A percentile compares a stretch with the other conserved stretches of the same genome.
Evolutionary conservation across 2,888 invertebrate genomes (phyloP).

Genomic region (Acrobasis consociella): DNA sequence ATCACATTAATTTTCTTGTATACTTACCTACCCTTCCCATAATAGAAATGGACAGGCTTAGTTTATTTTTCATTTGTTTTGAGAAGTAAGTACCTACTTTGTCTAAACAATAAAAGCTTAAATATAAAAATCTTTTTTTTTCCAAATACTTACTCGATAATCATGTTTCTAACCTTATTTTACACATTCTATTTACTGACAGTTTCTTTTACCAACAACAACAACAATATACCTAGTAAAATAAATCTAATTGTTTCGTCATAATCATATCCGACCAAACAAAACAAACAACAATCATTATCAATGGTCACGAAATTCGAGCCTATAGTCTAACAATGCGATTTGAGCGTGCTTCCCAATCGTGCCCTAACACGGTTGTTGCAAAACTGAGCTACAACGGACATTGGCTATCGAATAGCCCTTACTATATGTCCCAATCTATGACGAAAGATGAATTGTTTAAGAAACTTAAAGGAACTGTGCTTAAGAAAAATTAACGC

Average conservation of each 20-base stretch:
- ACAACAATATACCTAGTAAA: too few species aligned
- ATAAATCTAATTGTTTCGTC: background rate
- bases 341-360: slow-evolving; percentile 54
- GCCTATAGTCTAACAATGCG: slow-evolving; percentile 43
- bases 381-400: slow-evolving; percentile 38
- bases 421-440: slow-evolving; percentile 23
- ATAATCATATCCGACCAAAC: background rate
- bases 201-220: too few species aligned
- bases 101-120: too few species aligned
- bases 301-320: slow-evolving; percentile 15
- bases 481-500: background rate
- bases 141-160: too few species aligned
- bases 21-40: too few species aligned
- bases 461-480: background rate
- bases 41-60: too few species aligned
- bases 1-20: too few species aligned
- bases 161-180: too few species aligned
- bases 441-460: slow-evolving; percentile 3
- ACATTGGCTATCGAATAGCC: slow-evolving; percentile 24
- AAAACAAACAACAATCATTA: slow-evolving; percentile 28
- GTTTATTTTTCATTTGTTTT: too few species aligned
- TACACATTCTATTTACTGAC: too few species aligned
- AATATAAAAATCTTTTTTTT: too few species aligned
- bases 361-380: slow-evolving; percentile 57
- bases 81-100: too few species aligned